These are phyloP conservation scores for Lepeophtheirus nordmannii DNA, from an alignment of 2,888 invertebrate species.

Conservation along the genomic window DNA sequence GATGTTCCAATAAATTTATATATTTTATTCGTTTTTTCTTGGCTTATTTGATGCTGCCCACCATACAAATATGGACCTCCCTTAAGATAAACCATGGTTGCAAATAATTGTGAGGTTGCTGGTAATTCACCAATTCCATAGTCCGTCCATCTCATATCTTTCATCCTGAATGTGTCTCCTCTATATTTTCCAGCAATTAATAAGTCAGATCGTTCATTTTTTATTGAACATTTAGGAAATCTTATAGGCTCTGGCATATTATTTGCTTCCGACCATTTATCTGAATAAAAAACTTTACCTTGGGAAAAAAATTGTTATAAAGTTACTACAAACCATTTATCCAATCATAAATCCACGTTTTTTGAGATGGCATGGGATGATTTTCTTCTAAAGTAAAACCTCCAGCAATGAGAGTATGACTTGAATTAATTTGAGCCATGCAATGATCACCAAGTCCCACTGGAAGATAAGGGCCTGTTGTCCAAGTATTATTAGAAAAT, in stretches of 20 bases:
- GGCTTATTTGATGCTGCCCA: neutral
- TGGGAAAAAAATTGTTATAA: no score
- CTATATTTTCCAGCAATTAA: neutral
- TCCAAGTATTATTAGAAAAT: neutral
- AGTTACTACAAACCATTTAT: neutral
- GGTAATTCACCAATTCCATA: neutral
- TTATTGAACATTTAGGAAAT: neutral
- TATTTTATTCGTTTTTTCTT: neutral
- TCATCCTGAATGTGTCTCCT: neutral
- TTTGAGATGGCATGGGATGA: neutral
- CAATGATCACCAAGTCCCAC: constrained; percentile 7
- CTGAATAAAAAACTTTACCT: neutral
- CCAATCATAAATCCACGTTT: neutral
- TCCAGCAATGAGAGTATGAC: neutral
- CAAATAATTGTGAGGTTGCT: neutral
- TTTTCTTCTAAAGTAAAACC: neutral
- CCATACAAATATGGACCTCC: neutral
- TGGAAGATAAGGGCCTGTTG: neutral
- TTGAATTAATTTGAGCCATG: neutral
- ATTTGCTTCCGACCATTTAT: constrained; percentile 4
- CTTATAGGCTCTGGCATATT: neutral
- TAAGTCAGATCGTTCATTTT: neutral
- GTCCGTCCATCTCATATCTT: neutral
- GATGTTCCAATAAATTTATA: neutral
- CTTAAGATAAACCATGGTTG: neutral